These are phyloP conservation scores for Buteo buteo DNA, from an alignment of 2,113 vertebrate genomes.

Conservation along the genomic window DNA sequence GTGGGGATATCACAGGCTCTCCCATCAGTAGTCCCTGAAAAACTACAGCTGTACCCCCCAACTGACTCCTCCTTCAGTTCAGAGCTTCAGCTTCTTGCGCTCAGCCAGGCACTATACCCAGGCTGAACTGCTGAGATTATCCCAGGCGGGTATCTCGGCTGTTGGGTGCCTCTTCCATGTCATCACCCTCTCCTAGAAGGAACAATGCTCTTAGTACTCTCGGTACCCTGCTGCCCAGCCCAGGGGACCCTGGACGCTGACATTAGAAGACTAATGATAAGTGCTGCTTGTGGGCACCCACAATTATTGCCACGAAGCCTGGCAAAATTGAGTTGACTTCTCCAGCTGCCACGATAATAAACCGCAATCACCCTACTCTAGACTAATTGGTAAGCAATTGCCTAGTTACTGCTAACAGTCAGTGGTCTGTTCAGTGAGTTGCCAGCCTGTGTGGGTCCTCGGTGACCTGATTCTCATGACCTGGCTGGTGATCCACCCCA, in stretches of 20 bases:
- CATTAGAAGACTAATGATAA: rapidly evolving
- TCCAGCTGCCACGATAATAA: background rate
- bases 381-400: background rate
- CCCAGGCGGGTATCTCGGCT: rapidly evolving
- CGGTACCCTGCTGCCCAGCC: background rate
- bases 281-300: background rate
- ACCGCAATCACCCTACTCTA: rapidly evolving
- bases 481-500: background rate
- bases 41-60: rapidly evolving
- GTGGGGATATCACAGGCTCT: background rate
- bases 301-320: background rate
- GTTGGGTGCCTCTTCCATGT: background rate
- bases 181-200: background rate
- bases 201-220: background rate
- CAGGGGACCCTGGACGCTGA: background rate
- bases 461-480: conserved; percentile 36
- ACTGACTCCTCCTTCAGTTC: rapidly evolving
- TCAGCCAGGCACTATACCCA: background rate
- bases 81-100: background rate
- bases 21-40: background rate
- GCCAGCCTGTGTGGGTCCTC: background rate
- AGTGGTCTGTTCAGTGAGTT: background rate
- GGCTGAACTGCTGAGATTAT: background rate
- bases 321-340: background rate
- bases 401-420: background rate